phyloP scores from a whole-genome alignment of 1,140 invertebrate species.

The Acarapis woodi region DNA sequence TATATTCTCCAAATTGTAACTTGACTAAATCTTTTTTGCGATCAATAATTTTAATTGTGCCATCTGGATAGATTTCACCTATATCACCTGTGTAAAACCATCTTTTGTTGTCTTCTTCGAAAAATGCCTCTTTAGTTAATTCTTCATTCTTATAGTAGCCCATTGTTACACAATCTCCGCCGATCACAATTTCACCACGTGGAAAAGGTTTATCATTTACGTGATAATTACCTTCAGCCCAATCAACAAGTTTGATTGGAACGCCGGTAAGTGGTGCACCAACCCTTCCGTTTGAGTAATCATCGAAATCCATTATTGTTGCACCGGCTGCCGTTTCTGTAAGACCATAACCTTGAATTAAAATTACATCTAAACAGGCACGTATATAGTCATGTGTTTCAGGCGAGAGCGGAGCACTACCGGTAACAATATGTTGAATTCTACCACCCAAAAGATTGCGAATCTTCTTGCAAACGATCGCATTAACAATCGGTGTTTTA shows the following conservation, averaged over 20 bases:
- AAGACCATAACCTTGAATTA: constrained; percentile 74
- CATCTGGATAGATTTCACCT: constrained; percentile 66
- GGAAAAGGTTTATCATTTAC: constrained; percentile 21
- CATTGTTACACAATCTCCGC: constrained; percentile 22
- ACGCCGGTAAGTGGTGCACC: constrained; percentile 23
- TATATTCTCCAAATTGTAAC: constrained; percentile 20
- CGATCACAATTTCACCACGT: constrained; percentile 25
- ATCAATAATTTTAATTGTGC: constrained; percentile 65
- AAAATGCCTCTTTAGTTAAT: constrained; percentile 23
- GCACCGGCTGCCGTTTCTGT: constrained; percentile 50
- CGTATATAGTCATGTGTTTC: constrained; percentile 87
- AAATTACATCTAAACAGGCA: constrained; percentile 59
- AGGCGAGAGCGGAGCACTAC: constrained; percentile 76
- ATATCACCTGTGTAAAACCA: constrained; percentile 69
- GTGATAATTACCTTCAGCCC: constrained; percentile 20
- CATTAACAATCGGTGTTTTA: constrained; percentile 7
- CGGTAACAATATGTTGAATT: constrained; percentile 57
- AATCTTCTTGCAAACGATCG: constrained; percentile 37
- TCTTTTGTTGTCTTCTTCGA: constrained; percentile 17
- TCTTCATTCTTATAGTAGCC: constrained; percentile 29
- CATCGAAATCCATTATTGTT: constrained; percentile 14
- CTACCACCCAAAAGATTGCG: constrained; percentile 51
- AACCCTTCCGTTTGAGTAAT: constrained; percentile 14
- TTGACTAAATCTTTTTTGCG: constrained; percentile 96
- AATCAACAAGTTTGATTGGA: constrained; percentile 16